phyloP scores from a whole-genome alignment of 2,797 vertebrate species.

The Anisognathus igniventris region DNA sequence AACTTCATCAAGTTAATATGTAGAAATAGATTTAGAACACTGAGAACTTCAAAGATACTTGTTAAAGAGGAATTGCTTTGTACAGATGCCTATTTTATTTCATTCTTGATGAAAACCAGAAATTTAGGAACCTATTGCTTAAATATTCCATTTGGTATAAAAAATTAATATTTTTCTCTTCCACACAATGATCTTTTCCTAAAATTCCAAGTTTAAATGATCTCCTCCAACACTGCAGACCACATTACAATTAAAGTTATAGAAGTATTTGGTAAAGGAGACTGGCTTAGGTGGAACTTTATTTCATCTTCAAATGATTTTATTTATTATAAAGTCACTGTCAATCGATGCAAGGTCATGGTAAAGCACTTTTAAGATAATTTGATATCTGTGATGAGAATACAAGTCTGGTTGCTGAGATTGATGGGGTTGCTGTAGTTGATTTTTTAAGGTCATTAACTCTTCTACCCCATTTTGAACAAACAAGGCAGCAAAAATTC shows the following conservation, averaged over 20 bases:
- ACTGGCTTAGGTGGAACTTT: neutral
- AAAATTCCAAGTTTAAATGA: neutral
- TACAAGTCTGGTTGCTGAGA: neutral
- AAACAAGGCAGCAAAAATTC: neutral
- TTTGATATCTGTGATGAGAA: neutral
- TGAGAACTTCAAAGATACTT: neutral
- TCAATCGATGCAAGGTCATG: neutral
- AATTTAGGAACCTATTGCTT: neutral
- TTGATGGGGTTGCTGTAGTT: neutral
- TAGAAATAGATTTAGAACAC: neutral
- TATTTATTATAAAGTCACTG: neutral
- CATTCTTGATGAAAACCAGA: neutral
- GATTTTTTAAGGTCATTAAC: neutral
- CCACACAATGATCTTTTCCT: neutral
- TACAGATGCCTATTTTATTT: neutral
- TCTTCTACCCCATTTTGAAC: neutral
- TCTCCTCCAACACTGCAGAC: neutral
- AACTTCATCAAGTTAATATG: neutral
- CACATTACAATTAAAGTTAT: neutral
- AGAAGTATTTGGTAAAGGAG: neutral
- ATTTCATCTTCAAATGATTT: neutral
- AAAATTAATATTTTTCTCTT: neutral
- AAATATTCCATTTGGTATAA: neutral
- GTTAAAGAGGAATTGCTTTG: neutral
- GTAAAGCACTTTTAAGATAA: neutral